phyloP scores from a whole-genome alignment of 2,113 vertebrate genomes.

The Chionodraco myersi region DNA sequence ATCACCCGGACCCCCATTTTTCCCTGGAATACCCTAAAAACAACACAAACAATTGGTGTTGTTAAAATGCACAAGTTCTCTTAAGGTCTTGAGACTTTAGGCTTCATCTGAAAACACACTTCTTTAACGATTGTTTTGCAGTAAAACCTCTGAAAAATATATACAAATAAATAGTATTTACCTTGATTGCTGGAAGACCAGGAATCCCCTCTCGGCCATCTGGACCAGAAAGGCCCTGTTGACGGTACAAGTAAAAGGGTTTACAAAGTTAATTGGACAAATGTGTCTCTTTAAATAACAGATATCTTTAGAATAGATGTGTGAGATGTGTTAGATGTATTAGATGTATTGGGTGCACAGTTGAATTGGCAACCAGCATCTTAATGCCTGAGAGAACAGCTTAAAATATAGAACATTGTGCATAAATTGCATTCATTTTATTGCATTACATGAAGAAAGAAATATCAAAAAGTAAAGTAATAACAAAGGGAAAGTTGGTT shows the following conservation, averaged over 20 bases:
- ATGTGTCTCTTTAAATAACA: background rate
- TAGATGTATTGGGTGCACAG: too few relatives aligned
- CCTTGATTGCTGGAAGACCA: slow-evolving; percentile 92
- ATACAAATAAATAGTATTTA: slow-evolving; percentile 47
- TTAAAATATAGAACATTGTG: background rate
- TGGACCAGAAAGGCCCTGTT: slow-evolving; percentile 92
- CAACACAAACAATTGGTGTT: background rate
- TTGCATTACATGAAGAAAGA: background rate
- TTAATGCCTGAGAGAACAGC: background rate
- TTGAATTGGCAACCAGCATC: too few relatives aligned
- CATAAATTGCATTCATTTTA: background rate
- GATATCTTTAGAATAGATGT: too few relatives aligned
- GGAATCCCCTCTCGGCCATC: slow-evolving; percentile 95
- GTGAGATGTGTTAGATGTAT: too few relatives aligned
- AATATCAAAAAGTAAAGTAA: background rate
- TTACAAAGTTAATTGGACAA: background rate
- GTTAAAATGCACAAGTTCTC: too few relatives aligned
- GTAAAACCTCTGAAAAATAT: background rate
- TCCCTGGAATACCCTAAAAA: slow-evolving; percentile 90
- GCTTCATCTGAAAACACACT: background rate
- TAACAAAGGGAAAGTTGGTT: background rate
- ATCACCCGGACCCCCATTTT: slow-evolving; percentile 92
- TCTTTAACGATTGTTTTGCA: background rate
- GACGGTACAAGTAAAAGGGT: background rate
- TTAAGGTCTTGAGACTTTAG: too few relatives aligned